Evolutionary conservation across 2,113 vertebrate genomes (phyloP), one percentile per base, ranked within the genome.

Genomic region (Oreocharis arfaki): DNA sequence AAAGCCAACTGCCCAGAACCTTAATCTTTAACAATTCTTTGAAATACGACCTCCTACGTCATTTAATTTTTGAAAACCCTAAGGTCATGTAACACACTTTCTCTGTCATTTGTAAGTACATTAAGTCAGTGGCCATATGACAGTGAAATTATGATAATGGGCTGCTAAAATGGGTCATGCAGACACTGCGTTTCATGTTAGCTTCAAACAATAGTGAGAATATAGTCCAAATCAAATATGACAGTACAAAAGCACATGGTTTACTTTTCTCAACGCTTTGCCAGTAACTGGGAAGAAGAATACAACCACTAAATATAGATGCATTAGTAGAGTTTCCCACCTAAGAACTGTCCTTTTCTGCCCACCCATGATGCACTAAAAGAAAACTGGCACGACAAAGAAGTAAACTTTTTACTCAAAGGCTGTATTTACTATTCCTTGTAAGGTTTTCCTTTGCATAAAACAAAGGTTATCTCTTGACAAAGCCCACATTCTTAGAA

Each of bases 21-120:
- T 39, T 87, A 96, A 95, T 96, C 96, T 97, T 98, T 78, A 96
- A 97, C 97, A 95, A 85, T 93, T 98, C 97, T 97, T 98, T 98
- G 97, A 98, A 98, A 98, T 98, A 97, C 55, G 89, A 98, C 97
- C 98, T 97, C 96, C 97, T 98, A 98, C 96, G 97, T 98, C 98
- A 98, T 98, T 98, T 98, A 98, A 98, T 98, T 98, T 98, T 97
- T 98, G 97, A 98, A 98, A 98, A 98, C 98, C 99, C 98, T 98
- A 96, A 98, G 98, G 99, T 99, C 98, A 97, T 98, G 97, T 97
- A 98, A 98, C 98, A 99, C 98, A 98, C 98, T 98, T 98, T 98
- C 98, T 97, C 98, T 98, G 98, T 98, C 98, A 99, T 98, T 98
- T 98, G 98, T 98, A 98, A 98, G 98, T 98, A 99, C 98, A 98